A percentile compares a stretch with the other conserved stretches of the same genome.
phyloP scores from a whole-genome alignment of 2,797 vertebrate species.

The Gymnoscopelus braueri region DNA sequence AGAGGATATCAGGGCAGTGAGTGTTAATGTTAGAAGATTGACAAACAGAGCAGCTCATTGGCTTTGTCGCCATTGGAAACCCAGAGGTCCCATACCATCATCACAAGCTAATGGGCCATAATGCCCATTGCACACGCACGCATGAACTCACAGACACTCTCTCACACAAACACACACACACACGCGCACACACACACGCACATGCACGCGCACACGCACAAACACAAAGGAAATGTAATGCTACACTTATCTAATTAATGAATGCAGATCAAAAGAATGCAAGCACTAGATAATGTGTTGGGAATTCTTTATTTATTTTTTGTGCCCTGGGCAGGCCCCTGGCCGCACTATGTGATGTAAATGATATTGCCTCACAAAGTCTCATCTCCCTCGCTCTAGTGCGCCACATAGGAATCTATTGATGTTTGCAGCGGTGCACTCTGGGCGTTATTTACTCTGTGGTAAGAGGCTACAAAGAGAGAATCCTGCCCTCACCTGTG shows the following conservation, averaged over 20 bases:
- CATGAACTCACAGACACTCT: too few species aligned
- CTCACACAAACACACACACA: too few species aligned
- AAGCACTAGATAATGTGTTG: slow-evolving; percentile 26
- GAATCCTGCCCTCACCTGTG: slow-evolving; percentile 51
- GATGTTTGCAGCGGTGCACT: slow-evolving; percentile 57
- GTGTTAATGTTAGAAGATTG: slow-evolving; percentile 24
- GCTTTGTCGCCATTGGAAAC: slow-evolving; percentile 25
- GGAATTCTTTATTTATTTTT: slow-evolving; percentile 10
- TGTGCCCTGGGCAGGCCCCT: slow-evolving; percentile 55
- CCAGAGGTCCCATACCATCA: slow-evolving; percentile 32
- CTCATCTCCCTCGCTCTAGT: slow-evolving; percentile 60
- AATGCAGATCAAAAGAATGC: slow-evolving; percentile 54
- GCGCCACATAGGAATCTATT: slow-evolving; percentile 44
- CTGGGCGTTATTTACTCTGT: slow-evolving; percentile 36
- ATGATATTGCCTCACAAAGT: slow-evolving; percentile 53
- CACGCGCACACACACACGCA: too few species aligned
- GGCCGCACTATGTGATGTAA: slow-evolving; percentile 51
- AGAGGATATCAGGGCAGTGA: neutral
- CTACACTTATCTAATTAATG: slow-evolving; percentile 69
- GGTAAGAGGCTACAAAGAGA: slow-evolving; percentile 42
- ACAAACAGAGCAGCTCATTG: slow-evolving; percentile 37
- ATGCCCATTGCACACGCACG: slow-evolving; percentile 31
- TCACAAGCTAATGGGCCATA: slow-evolving; percentile 59
- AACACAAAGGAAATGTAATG: slow-evolving; percentile 33
- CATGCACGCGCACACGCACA: too few species aligned